Conservation (phyloP, 2,888 invertebrate species). For the Lepidocyrtinus sp. region DNA sequence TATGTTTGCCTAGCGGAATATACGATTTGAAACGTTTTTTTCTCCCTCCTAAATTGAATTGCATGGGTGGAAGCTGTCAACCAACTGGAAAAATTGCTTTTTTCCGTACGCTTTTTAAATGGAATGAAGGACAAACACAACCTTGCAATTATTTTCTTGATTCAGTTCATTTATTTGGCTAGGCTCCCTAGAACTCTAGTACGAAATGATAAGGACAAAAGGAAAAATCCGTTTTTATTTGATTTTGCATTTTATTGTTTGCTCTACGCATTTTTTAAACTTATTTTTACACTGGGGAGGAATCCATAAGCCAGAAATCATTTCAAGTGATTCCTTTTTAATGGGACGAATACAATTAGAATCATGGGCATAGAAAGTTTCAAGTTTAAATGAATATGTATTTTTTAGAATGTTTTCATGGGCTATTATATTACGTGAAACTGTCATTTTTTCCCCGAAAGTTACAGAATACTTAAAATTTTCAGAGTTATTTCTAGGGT, state of each 20-base stretch:
- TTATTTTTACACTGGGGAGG: too few species aligned
- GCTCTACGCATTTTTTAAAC: constrained; percentile 4
- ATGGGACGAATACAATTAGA: too few species aligned
- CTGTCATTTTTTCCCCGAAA: too few species aligned
- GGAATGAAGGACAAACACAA: constrained; percentile 31
- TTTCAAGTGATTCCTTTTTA: too few species aligned
- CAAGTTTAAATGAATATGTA: too few species aligned
- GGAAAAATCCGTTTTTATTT: constrained; percentile 7
- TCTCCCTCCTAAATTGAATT: constrained; percentile 8
- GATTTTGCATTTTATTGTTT: neutral
- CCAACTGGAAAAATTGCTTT: constrained; percentile 28
- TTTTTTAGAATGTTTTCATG: too few species aligned
- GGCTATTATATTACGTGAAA: too few species aligned
- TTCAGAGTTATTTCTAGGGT: too few species aligned
- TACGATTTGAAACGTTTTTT: neutral
- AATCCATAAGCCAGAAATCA: too few species aligned
- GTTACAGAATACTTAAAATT: too few species aligned
- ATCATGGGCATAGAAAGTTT: too few species aligned
- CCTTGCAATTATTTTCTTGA: constrained; percentile 50
- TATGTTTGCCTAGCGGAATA: too few species aligned
- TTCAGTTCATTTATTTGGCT: constrained; percentile 48
- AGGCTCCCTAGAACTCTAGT: neutral
- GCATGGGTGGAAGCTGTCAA: constrained; percentile 16
- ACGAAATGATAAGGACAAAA: neutral
- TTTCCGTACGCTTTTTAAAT: neutral